Evolutionary conservation across 2,113 vertebrate species (phyloP).

Genomic region (Rafetus swinhoei): DNA sequence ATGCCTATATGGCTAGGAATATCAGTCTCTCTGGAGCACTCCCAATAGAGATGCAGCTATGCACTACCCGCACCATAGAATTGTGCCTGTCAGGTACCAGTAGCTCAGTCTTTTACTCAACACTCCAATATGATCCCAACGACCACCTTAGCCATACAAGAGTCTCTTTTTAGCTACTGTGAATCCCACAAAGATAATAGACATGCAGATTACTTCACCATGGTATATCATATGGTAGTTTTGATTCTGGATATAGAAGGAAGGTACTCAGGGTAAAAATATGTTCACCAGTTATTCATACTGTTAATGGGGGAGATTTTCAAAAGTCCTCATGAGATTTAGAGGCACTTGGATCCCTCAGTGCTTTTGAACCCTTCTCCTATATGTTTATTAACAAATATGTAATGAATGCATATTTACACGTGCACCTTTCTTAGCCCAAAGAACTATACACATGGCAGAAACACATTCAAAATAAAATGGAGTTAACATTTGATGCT

Average conservation of each 20-base stretch:
- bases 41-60: neutral
- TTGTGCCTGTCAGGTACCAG: neutral
- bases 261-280: neutral
- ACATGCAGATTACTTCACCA: neutral
- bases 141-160: neutral
- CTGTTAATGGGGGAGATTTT: neutral
- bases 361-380: neutral
- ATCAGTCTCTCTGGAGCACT: neutral
- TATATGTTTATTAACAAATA: neutral
- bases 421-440: neutral
- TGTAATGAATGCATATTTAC: neutral
- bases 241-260: neutral
- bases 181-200: neutral
- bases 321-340: neutral
- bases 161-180: neutral
- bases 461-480: neutral
- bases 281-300: neutral
- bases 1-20: no score
- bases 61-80: neutral
- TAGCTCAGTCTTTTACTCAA: neutral
- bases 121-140: neutral
- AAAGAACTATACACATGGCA: neutral
- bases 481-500: neutral
- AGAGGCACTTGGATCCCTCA: neutral
- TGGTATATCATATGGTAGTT: neutral